Base-by-base conservation (phyloP, 2,888 invertebrate genomes). In the Hydraecia micacea region DNA sequence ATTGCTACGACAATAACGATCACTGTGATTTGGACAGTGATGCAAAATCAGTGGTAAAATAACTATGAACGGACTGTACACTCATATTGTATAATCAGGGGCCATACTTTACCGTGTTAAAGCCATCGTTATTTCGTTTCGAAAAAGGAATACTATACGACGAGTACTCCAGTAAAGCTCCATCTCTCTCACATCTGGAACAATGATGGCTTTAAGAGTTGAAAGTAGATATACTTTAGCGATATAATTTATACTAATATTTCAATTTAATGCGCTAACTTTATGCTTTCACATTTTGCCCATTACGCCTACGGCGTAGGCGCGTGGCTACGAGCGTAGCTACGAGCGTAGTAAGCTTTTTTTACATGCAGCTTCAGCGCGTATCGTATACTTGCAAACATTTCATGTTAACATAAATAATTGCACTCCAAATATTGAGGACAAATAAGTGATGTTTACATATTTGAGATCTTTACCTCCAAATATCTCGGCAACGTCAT, bases 221-320 rank as follows among this genome's bases (percentile, higher is more conserved):
- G 21, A 36, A 36, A 65, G 7, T 6, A 13, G 65, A 7, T 39
- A 39, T 65, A 36, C 36, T 65, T 25, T 25, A 11, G 25, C 36
- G 0, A 25, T 65, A n/a, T 39, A 66, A 39, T n/a, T 25, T 39
- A 39, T 36, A n/a, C 3, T 18, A n/a, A 46, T 21, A 11, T 68
- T 6, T 55, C 18, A 25, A 36, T 46, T 32, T 25, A 25, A 52
- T 4, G n/a, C n/a, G 32, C 11, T 25, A 13, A 68, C 49, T n/a
- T n/a, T 67, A n/a, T 70, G 15, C 39, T 72, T 72, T 58, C 25
- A 55, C 7, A 4, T 42, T 15, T 15, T 6, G 7, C 28, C 6
- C 6, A 21, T 52, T 55, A 15, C 11, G 28, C 18, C n/a, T 58
- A 77, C 77, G 77, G 55, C 77, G 77, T 77, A 77, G 77, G n/a